Base-by-base conservation (phyloP, 2,888 invertebrate species). In the Keiferia lycopersicella region DNA sequence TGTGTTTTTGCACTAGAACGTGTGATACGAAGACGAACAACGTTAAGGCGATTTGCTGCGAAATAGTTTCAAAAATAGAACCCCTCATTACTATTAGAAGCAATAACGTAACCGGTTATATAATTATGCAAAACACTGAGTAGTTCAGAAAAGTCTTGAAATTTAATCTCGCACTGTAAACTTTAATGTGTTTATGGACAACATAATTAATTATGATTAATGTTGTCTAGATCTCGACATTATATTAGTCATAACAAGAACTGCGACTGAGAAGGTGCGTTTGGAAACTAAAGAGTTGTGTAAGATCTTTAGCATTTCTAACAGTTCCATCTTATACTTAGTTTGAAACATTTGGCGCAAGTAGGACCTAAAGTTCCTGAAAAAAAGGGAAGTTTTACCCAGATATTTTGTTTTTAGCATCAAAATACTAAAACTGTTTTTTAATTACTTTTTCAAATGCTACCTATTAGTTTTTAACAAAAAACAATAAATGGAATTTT, bases 51-150 rank as follows among this genome's bases (percentile, higher is more conserved):
- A n/a, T n/a, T 26, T 26, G 26, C 6, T 26, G 26, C 26, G 26
- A 26, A 26, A 26, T 6, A 4, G 2, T 26, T 26, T 26, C 6
- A 6, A 26, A 26, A 26, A 26, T 26, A 26, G 26, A n/a, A 26
- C 26, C 26, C 26, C 26, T 26, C 2, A 26, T 4, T 26, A 26
- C 6, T 2, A 26, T 64, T 60, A 63, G 45, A 64, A 53, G 63
- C 30, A 51, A 53, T 58, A 26, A 65, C 45, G 30, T 48, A 67
- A 78, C 73, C 71, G 66, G 68, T 72, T 68, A 65, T 62, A 72
- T 74, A 71, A 74, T 77, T 75, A 75, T 72, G 74, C 73, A 71
- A 78, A 75, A 73, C 70, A 67, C 61, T 76, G 66, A 74, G 66
- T 64, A 62, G 69, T 72, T 68, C 62, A 60, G 56, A 68, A 34